Conservation (phyloP, 2,888 invertebrate species). For the Anarsia innoxiella region DNA sequence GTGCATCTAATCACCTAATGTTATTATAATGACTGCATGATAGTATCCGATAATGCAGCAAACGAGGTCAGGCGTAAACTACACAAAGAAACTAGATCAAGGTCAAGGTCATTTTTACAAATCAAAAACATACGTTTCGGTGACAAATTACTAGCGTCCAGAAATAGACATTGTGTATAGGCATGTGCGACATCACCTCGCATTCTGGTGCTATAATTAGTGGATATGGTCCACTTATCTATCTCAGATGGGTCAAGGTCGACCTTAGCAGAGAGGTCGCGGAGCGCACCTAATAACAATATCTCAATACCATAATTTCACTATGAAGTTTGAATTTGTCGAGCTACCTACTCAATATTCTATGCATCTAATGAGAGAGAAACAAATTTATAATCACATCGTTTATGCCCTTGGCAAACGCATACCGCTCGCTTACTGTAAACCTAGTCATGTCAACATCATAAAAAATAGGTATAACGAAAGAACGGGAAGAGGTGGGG, state of each 20-base stretch:
- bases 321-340: no score
- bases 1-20: constrained; percentile 39
- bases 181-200: constrained; percentile 52
- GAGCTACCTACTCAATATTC: no score
- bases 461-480: constrained; percentile 48
- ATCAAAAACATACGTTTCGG: constrained; percentile 60
- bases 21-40: constrained; percentile 57
- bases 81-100: constrained; percentile 69
- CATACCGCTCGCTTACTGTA: constrained; percentile 48
- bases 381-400: no score
- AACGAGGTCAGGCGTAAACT: constrained; percentile 71
- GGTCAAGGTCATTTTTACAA: constrained; percentile 75
- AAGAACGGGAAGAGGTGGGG: constrained; percentile 73
- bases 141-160: constrained; percentile 57
- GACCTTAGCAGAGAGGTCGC: constrained; percentile 44
- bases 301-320: no score
- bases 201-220: constrained; percentile 61
- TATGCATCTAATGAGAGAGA: no score
- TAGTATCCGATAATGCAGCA: constrained; percentile 63
- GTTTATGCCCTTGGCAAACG: constrained; percentile 43
- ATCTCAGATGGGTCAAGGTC: constrained; percentile 71
- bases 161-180: constrained; percentile 46
- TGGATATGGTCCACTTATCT: constrained; percentile 51
- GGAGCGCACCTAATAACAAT: no score
- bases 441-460: constrained; percentile 67